These are phyloP conservation scores for Bradypodion ventrale DNA, from an alignment of 2,797 vertebrate genomes.

Conservation along the genomic window DNA sequence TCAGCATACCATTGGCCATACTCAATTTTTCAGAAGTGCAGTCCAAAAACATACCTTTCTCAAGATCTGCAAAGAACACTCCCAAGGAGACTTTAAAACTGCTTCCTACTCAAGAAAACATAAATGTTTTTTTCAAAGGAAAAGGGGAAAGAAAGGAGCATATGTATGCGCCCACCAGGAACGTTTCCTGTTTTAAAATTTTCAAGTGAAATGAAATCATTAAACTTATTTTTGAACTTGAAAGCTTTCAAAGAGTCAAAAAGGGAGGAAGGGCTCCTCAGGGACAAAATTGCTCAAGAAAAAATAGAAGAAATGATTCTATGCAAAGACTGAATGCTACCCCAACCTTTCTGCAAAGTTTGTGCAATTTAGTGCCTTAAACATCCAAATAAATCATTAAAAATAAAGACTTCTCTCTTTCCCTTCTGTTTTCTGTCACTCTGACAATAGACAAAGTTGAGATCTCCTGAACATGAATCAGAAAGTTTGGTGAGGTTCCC, in stretches of 20 bases:
- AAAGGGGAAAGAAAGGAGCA: background rate
- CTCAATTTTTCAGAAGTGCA: too few species aligned
- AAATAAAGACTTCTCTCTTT: conserved; percentile 56
- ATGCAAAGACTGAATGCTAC: background rate
- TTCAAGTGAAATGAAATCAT: background rate
- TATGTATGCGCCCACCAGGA: too few species aligned
- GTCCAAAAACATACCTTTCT: too few species aligned
- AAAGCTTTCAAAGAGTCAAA: background rate
- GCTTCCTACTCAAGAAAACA: background rate
- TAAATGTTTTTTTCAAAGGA: background rate
- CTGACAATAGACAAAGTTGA: conserved; percentile 63
- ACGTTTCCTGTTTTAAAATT: background rate
- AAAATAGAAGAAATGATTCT: background rate
- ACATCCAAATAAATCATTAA: conserved; percentile 33
- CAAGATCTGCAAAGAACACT: too few species aligned
- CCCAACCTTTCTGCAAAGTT: background rate
- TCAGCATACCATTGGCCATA: too few species aligned
- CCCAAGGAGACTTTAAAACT: background rate
- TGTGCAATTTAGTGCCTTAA: background rate
- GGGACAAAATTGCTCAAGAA: background rate
- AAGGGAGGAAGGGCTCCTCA: background rate
- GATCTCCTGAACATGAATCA: conserved; percentile 58
- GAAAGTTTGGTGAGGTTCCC: conserved; percentile 35
- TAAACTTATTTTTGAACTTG: background rate
- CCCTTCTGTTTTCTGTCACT: conserved; percentile 48